Evolutionary conservation across 64 coral and sea anemone genomes (phyloP).

Genomic region (Montipora foliosa): DNA sequence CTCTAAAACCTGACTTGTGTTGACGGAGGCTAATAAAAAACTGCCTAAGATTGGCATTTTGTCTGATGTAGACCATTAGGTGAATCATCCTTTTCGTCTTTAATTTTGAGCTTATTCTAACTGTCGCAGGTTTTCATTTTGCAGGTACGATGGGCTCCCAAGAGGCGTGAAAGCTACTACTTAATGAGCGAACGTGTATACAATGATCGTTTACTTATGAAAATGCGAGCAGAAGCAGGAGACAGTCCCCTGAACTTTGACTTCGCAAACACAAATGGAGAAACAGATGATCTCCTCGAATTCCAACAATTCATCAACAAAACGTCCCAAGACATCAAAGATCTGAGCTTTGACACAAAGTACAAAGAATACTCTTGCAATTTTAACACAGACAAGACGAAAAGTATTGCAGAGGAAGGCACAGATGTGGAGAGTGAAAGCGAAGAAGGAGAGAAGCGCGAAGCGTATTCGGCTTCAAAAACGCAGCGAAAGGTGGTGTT

Average conservation of each 20-base stretch:
- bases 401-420: not conserved
- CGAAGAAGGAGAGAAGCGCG: not conserved
- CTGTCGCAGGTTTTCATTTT: not conserved
- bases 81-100: too few relatives aligned
- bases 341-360: conserved; percentile 67
- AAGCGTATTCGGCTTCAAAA: not conserved
- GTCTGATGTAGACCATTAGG: too few relatives aligned
- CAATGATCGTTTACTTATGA: conserved; percentile 81
- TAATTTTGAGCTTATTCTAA: not conserved
- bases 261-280: conserved; percentile 80
- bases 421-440: not conserved
- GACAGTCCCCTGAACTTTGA: conserved; percentile 88
- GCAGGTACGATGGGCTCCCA: conserved; percentile 87
- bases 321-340: conserved; percentile 84
- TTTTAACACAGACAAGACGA: conserved; percentile 42
- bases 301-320: conserved; percentile 80
- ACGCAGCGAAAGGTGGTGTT: conserved; percentile 19
- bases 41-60: too few relatives aligned
- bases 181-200: conserved; percentile 92
- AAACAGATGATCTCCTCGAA: conserved; percentile 76
- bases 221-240: conserved; percentile 77
- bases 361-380: conserved; percentile 74
- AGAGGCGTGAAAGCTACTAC: conserved; percentile 91
- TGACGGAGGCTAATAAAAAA: too few relatives aligned
- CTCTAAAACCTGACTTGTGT: too few relatives aligned